These are phyloP conservation scores for Mellilla xanthometata DNA, from an alignment of 2,888 invertebrate genomes.

Conservation along the genomic window DNA sequence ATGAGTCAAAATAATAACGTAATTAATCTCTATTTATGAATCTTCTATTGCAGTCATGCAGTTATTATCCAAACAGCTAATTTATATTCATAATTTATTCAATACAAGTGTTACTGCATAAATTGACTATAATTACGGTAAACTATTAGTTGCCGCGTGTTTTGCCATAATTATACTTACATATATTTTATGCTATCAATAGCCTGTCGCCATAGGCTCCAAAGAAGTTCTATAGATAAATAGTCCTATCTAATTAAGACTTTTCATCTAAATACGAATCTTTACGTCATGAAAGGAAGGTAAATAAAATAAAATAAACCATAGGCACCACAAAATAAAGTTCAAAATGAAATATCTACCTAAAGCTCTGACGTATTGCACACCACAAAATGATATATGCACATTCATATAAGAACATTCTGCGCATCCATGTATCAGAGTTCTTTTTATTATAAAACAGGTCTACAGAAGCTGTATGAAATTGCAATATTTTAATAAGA, in stretches of 20 bases:
- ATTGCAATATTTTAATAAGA: conserved; percentile 73
- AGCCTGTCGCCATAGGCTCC: conserved; percentile 21
- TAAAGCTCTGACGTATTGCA: conserved; percentile 23
- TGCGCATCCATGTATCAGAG: conserved; percentile 40
- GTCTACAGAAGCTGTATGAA: conserved; percentile 64
- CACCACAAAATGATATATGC: conserved; percentile 53
- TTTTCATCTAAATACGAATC: conserved; percentile 62
- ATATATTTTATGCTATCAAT: too few relatives aligned
- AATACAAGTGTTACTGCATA: conserved; percentile 5
- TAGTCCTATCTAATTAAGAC: conserved; percentile 52
- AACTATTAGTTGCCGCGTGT: too few relatives aligned
- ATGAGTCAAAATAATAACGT: too few relatives aligned
- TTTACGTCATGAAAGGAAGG: too few relatives aligned
- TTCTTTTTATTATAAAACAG: conserved; percentile 62
- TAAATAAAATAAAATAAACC: conserved; percentile 25
- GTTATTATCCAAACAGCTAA: too few relatives aligned
- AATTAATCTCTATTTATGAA: too few relatives aligned
- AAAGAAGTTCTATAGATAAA: conserved; percentile 43
- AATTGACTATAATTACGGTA: too few relatives aligned
- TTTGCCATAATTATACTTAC: too few relatives aligned
- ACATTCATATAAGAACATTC: conserved; percentile 39
- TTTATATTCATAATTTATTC: neutral
- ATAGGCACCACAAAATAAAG: conserved; percentile 23
- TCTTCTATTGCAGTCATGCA: too few relatives aligned
- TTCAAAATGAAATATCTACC: conserved; percentile 17